Base-by-base conservation (phyloP, 2,888 invertebrate species). In the Hirtodrosophila duncani region DNA sequence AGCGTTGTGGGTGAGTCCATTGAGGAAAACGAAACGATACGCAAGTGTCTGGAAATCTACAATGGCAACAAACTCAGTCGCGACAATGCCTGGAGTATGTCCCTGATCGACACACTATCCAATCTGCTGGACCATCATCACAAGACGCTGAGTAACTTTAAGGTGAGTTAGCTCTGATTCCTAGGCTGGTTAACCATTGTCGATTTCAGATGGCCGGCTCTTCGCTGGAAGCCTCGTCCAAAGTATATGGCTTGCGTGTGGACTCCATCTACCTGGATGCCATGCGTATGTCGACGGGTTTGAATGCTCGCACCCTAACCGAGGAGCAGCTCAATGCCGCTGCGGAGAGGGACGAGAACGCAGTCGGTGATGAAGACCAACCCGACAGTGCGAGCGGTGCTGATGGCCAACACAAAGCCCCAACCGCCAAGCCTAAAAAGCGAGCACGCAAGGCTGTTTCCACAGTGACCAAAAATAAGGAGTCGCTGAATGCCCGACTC, bases 61-160 rank as follows among this genome's bases (percentile, higher is more conserved):
- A n/a, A n/a, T n/a, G n/a, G n/a, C n/a, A n/a, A n/a, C 89, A 96
- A 95, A 91, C 93, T 97, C 67, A 96, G 91, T 77, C 89, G 91
- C 36, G 95, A 95, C 82, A 97, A 97, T 89, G 97, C 95, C 0
- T 97, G 97, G 91, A 92, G 91, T 60, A 88, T 96, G 1, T 92
- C 94, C 61, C 89, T 97, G 33, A 96, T 97, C 71, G 96, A 97
- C 83, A 93, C 93, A 67, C 91, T 97, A 89, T 89, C 92, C 0
- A 91, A 91, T 11, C 89, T 96, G 88, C 83, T 95, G n/a, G 89
- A 90, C 26, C 90, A 91, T 39, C 91, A 92, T 75, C 91, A 93
- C 81, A 88, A 89, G 1, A 90, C 92, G 4, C 89, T 94, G 87
- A 92, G 92, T 51, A 91, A 91, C 75, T 88, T 93, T 37, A 91